Percentiles rank a stretch among this genome's conserved stretches.
Conservation (phyloP, 2,797 vertebrate species). For the Serranus cabrilla region DNA sequence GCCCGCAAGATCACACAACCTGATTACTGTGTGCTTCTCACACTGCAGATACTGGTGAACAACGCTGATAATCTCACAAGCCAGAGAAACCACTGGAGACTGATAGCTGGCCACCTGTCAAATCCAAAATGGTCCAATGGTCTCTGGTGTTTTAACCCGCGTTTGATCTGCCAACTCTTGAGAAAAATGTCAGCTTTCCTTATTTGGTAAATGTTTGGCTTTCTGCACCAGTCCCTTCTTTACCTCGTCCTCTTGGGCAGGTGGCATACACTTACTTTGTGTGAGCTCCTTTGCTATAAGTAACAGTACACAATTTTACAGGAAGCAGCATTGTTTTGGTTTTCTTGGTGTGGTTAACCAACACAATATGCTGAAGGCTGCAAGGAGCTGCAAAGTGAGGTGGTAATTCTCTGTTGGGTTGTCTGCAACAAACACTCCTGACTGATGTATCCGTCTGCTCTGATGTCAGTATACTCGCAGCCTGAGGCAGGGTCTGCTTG, state of each 20-base stretch:
- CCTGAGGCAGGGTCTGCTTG: not conserved
- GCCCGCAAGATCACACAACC: slow-evolving; percentile 5
- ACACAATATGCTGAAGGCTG: slow-evolving; percentile 30
- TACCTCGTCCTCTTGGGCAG: slow-evolving; percentile 2
- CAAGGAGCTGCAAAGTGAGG: slow-evolving; percentile 28
- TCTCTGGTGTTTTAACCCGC: slow-evolving; percentile 33
- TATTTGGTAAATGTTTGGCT: slow-evolving; percentile 68
- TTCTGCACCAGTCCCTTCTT: slow-evolving; percentile 9
- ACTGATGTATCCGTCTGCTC: slow-evolving; percentile 16
- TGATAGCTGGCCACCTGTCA: slow-evolving; percentile 30
- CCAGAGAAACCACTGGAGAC: not conserved
- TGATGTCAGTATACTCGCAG: slow-evolving; percentile 17
- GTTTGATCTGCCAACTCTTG: slow-evolving; percentile 18
- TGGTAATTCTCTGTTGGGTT: slow-evolving; percentile 11
- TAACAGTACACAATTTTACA: slow-evolving; percentile 42
- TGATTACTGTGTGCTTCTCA: not conserved
- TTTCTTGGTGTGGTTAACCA: slow-evolving; percentile 21
- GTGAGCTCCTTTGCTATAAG: slow-evolving; percentile 16
- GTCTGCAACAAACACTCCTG: slow-evolving; percentile 3
- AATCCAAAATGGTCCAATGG: slow-evolving; percentile 45
- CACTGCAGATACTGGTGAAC: not conserved
- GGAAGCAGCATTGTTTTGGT: slow-evolving; percentile 46
- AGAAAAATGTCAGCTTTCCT: slow-evolving; percentile 20
- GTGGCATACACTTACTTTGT: not conserved
- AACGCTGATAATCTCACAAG: not conserved